Base-by-base conservation (phyloP, 1,140 invertebrate species). In the Ips nitidus region DNA sequence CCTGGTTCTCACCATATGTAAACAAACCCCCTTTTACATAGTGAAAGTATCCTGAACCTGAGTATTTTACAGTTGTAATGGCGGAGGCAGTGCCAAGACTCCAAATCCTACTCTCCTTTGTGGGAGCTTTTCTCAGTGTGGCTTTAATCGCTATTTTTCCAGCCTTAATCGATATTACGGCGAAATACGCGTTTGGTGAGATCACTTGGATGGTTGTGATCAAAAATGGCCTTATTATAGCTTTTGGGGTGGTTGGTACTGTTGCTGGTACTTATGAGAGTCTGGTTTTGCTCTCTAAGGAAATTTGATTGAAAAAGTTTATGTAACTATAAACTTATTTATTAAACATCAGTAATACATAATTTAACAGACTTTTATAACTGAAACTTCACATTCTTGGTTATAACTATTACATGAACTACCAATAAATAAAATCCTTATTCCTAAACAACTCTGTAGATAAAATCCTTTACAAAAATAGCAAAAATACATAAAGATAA, bases 41-140 rank as follows among this genome's bases (percentile, higher is more conserved):
- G 45, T 47, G 45, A 47, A n/a, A 47, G 22, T 22, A 22, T 0
- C 22, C 22, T 22, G 6, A 55, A 55, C 4, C 22, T 55, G 6
- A 38, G 47, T 45, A 45, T 61, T 43, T 61, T 37, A 40, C 42
- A 64, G 62, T 64, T 64, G 38, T 64, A 7, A 52, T 64, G 47
- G 62, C 47, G 7, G 62, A 64, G 53, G 62, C 52, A 52, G 41
- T 64, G 2, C 62, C 62, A 41, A 52, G 47, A 53, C 62, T 64
- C 6, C 47, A 64, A 41, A 39, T 64, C 36, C 62, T 64, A n/a
- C 37, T 64, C 4, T 39, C 62, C 36, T 64, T 64, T n/a, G 41
- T 64, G n/a, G 62, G 62, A 39, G 52, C 62, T 36, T 64, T 64
- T 53, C 43, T 64, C 4, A 64, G 62, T 53, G 52, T 64, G 7